These are phyloP conservation scores for Crotalus horridus DNA, from an alignment of 2,113 vertebrate species.

Conservation along the genomic window DNA sequence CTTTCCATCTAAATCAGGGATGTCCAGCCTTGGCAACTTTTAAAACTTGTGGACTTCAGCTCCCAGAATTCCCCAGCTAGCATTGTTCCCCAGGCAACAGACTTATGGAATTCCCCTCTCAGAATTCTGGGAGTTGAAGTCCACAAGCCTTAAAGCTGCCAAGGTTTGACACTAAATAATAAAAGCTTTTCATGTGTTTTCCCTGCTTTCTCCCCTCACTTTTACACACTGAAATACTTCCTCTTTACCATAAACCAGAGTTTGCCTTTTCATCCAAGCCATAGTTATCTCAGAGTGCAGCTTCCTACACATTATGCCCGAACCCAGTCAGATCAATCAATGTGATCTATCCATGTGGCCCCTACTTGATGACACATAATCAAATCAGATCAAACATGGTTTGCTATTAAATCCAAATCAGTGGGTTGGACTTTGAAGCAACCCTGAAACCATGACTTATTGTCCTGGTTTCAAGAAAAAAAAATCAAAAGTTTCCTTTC, in stretches of 20 bases:
- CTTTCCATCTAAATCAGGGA: not conserved
- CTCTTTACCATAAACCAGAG: not conserved
- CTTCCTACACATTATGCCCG: not conserved
- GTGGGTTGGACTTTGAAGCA: not conserved
- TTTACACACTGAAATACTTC: not conserved
- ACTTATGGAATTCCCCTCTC: not conserved
- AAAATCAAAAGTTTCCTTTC: not conserved
- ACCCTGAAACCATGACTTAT: not conserved
- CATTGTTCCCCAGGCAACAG: not conserved
- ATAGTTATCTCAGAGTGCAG: not conserved
- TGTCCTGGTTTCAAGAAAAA: not conserved
- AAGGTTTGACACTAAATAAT: not conserved
- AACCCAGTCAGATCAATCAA: not conserved
- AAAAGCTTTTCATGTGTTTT: not conserved
- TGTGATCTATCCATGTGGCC: not conserved
- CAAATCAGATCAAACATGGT: not conserved
- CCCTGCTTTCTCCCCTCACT: not conserved
- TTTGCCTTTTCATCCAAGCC: not conserved
- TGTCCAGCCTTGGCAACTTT: not conserved
- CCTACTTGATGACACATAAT: not conserved
- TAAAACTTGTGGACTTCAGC: not conserved
- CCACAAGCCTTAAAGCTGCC: not conserved
- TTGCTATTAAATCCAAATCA: not conserved
- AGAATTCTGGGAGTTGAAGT: too few relatives aligned
- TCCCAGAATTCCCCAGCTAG: not conserved